Base-by-base conservation (phyloP, 2,888 invertebrate species). In the Synergus umbraculus region DNA sequence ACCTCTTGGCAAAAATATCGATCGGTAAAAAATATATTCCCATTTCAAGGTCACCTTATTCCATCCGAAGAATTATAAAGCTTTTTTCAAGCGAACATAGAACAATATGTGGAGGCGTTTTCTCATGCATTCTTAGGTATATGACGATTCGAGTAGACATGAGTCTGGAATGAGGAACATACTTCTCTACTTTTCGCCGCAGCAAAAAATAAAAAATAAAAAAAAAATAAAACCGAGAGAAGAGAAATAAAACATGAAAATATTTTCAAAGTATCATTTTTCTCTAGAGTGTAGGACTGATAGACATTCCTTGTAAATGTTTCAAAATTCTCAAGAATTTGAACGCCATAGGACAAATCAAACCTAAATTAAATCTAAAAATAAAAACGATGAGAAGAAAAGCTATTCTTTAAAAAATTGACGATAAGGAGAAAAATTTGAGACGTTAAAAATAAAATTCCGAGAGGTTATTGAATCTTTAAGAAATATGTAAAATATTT, bases 71-170 rank as follows among this genome's bases (percentile, higher is more conserved):
- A 29, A 18, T 29, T 63, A 63, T 29, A 29, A 13, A 63, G 18
- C 12, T 29, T 29, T 22, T 63, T 29, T 10, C 63, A 63, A 63
- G 29, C 22, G 13, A 22, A 63, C 63, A 29, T 63, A 22, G 0
- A 22, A 60, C 22, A 60, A 18, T 60, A 63, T 29, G 22, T 12
- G 63, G 22, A 63, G 63, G 63, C 7, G 29, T 63, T 29, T 63
- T 63, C 63, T 63, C 29, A 63, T 63, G 63, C 29, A 63, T 63
- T 63, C 63, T 29, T 13, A 63, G 7, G 29, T 63, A 63, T 63
- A 63, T 63, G 29, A 29, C 18, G 29, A 29, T 12, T 18, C 29
- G 10, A 63, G 12, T 29, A 63, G 22, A 60, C 60, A 60, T 3
- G 22, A 60, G 63, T 13, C 29, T 29, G 63, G 63, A 29, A 63